Conservation (phyloP, 1,140 invertebrate species). For the Drosophila truncata region DNA sequence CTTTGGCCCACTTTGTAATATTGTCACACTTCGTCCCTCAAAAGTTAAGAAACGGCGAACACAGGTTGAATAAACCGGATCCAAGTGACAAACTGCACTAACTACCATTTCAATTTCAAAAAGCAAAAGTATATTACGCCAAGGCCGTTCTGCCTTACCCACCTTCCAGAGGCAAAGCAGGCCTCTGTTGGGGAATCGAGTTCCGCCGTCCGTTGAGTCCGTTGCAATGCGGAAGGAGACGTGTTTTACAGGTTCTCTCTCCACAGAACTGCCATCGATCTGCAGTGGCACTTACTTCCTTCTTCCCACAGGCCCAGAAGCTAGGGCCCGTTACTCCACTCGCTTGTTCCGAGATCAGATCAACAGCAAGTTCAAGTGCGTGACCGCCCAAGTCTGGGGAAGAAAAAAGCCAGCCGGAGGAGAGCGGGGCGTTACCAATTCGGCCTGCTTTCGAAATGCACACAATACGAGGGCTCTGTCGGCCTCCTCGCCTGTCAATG, state of each 20-base stretch:
- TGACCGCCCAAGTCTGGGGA: not conserved
- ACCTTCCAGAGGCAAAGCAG: not conserved
- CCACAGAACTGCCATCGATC: conserved; percentile 7
- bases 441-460: conserved; percentile 50
- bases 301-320: not conserved
- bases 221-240: conserved; percentile 39
- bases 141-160: conserved; percentile 41
- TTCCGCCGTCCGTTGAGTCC: conserved; percentile 15
- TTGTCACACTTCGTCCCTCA: conserved; percentile 31
- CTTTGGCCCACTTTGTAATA: conserved; percentile 15
- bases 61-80: conserved; percentile 59
- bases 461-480: conserved; percentile 19
- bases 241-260: conserved; percentile 7
- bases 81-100: conserved; percentile 35
- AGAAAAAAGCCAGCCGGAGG: conserved; percentile 3
- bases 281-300: conserved; percentile 29
- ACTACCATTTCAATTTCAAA: conserved; percentile 39
- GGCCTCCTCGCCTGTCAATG: conserved; percentile 20
- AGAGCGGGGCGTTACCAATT: conserved; percentile 15
- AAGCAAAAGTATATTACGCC: conserved; percentile 32
- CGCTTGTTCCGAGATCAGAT: not conserved
- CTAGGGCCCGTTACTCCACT: not conserved
- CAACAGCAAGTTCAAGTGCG: conserved; percentile 35
- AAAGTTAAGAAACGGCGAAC: conserved; percentile 35
- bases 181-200: conserved; percentile 23